Evolutionary conservation across 2,113 vertebrate genomes (phyloP), one percentile per base, ranked within the genome.

Genomic region (Marmota monax): DNA sequence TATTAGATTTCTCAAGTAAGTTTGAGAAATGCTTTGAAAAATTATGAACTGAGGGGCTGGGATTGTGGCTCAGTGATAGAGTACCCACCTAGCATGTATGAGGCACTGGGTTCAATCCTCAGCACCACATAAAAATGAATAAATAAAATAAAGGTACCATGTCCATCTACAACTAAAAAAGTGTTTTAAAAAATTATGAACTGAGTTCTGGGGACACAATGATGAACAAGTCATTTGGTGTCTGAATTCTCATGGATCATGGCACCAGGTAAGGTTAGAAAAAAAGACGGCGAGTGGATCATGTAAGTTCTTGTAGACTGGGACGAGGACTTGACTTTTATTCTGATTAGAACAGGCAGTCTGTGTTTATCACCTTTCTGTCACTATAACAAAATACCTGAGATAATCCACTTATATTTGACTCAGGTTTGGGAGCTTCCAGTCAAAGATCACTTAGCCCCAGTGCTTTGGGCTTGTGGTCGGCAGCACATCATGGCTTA

Each of bases 21-120:
- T 53, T 88, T 83, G 25, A 78, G 27, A 96, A 91, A 79, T 53
- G 37, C 37, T 87, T 90, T 58, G 4, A 91, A 53, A 88, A 93
- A 16, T 29, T 63, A 45, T 65, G 37, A 84, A 13, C 27, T 61
- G 76, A 70, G 34, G 48, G 48, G 48, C 48, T 51, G 48, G 48
- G 48, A 51, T 51, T 51, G 48, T 51, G 48, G 48, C 48, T 51
- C 48, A 51, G 48, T 51, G 48, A 13, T 51, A 51, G 48, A 51
- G 48, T 13, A 12, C 48, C 48, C 48, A 45, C 48, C 48, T 51
- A 13, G 10, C 48, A 51, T 51, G 48, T 51, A 13, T 51, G 48
- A 51, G 48, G 48, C 48, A 12, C 48, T 51, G 48, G 48, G 48
- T 51, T 51, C 12, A 13, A 51, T 51, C 48, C 48, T 51, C 48